A percentile compares a stretch with the other conserved stretches of the same genome.
These are phyloP conservation scores for Pseudolaguvia tuberculata DNA, from an alignment of 2,113 vertebrate species.

Conservation along the genomic window DNA sequence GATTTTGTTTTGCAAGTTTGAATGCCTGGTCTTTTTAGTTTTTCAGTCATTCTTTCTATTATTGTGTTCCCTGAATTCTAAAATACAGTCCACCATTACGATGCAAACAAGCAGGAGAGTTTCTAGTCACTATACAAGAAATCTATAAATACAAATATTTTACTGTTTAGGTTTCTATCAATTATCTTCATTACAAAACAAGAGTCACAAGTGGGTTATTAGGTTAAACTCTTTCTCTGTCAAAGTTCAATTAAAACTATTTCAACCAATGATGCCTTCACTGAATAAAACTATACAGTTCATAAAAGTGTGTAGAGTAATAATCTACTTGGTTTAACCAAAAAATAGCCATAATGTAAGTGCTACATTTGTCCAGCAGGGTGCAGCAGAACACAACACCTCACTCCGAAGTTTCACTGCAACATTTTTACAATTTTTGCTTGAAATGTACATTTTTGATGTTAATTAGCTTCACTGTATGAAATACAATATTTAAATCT, in stretches of 20 bases:
- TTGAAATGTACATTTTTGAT: neutral
- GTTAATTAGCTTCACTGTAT: neutral
- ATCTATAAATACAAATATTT: slow-evolving; percentile 3
- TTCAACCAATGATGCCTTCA: neutral
- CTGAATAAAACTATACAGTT: neutral
- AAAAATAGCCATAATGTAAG: neutral
- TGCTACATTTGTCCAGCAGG: slow-evolving; percentile 7
- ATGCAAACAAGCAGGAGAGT: neutral
- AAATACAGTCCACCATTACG: neutral
- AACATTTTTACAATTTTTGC: neutral
- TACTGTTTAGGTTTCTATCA: neutral
- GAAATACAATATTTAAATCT: neutral
- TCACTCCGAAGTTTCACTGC: neutral
- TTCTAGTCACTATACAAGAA: neutral
- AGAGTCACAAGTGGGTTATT: neutral
- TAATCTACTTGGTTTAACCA: neutral
- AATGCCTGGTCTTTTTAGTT: neutral
- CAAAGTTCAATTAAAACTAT: too few species aligned
- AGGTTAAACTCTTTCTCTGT: neutral
- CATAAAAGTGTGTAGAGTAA: neutral
- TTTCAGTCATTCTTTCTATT: neutral
- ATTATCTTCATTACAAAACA: neutral
- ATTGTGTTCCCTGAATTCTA: neutral
- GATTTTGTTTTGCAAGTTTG: neutral
- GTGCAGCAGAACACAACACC: slow-evolving; percentile 30